Conservation (phyloP, 2,113 vertebrate species). For the Plotosus lineatus region DNA sequence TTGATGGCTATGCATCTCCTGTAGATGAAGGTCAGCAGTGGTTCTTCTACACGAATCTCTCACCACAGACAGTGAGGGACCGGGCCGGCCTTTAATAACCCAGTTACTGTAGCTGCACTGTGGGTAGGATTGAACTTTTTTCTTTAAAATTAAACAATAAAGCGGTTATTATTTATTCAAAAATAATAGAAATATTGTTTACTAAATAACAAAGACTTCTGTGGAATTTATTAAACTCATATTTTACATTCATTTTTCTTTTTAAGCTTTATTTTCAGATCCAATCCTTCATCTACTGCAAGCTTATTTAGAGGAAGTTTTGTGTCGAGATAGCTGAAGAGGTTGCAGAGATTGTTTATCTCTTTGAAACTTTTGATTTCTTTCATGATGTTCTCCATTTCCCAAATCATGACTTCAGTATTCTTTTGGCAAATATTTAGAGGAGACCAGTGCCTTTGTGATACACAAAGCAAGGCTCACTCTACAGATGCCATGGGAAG, state of each 20-base stretch:
- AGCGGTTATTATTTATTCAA: too few relatives aligned
- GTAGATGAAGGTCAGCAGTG: too few relatives aligned
- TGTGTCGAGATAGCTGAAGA: constrained; percentile 48
- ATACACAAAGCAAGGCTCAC: constrained; percentile 61
- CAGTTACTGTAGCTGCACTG: too few relatives aligned
- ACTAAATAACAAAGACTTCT: background rate
- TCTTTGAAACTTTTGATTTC: constrained; percentile 51
- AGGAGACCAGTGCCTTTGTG: constrained; percentile 64
- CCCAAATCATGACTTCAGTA: constrained; percentile 59
- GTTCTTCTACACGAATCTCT: too few relatives aligned
- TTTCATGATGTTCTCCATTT: constrained; percentile 55
- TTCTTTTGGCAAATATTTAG: constrained; percentile 73
- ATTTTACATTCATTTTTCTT: background rate
- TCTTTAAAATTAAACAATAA: too few relatives aligned
- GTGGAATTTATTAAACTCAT: background rate
- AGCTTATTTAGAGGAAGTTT: constrained; percentile 25
- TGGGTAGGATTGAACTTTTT: too few relatives aligned
- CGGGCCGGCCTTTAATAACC: too few relatives aligned
- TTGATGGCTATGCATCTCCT: too few relatives aligned
- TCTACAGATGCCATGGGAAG: constrained; percentile 60
- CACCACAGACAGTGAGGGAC: too few relatives aligned
- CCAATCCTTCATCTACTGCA: background rate
- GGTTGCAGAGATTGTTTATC: constrained; percentile 26
- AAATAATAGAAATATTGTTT: too few relatives aligned
- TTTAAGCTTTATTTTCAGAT: background rate